A percentile compares a stretch with the other conserved stretches of the same genome.
phyloP scores from a whole-genome alignment of 2,113 vertebrate species.

The Pithys albifrons region DNA sequence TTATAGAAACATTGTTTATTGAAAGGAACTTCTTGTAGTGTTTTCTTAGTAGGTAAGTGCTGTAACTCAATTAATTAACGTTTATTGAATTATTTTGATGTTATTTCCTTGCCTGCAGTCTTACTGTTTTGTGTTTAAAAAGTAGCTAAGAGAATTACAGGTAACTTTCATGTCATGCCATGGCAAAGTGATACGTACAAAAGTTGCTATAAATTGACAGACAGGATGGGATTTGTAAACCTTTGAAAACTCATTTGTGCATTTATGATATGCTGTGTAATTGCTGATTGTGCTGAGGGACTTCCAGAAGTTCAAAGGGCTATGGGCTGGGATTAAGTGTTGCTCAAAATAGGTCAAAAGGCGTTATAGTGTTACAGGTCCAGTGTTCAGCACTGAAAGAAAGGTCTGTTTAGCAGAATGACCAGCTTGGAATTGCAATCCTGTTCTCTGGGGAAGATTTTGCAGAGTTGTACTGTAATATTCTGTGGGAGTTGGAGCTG shows the following conservation, averaged over 20 bases:
- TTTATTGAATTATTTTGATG: neutral
- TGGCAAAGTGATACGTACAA: neutral
- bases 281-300: neutral
- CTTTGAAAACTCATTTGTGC: neutral
- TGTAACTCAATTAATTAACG: neutral
- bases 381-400: neutral
- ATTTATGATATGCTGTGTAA: neutral
- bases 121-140: neutral
- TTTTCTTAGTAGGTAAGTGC: neutral
- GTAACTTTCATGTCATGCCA: neutral
- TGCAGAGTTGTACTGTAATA: neutral
- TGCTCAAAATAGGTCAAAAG: neutral
- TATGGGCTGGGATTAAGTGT: neutral
- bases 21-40: neutral
- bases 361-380: neutral
- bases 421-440: neutral
- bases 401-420: neutral
- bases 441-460: neutral
- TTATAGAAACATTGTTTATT: neutral
- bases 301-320: slow-evolving; percentile 17
- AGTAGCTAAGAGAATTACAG: neutral
- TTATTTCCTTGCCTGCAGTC: neutral
- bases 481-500: neutral
- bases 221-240: neutral
- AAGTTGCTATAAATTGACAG: neutral